Conservation (phyloP, 2,797 vertebrate species). For the Spea hammondii region DNA sequence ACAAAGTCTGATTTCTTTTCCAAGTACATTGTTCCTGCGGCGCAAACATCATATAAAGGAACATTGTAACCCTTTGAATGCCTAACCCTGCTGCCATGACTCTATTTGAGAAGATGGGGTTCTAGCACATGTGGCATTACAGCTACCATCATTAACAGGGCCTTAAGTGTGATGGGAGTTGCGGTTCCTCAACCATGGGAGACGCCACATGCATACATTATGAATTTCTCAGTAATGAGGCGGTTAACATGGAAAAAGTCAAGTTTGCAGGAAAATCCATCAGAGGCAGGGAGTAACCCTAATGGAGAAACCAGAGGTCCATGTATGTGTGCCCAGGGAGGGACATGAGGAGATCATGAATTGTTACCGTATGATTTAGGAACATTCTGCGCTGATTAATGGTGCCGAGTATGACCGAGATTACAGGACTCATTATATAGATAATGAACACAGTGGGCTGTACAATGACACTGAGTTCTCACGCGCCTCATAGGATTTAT, state of each 20-base stretch:
- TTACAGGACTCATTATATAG: too few relatives aligned
- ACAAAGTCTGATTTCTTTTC: too few relatives aligned
- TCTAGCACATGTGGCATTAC: too few relatives aligned
- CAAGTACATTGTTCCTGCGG: too few relatives aligned
- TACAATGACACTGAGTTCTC: not conserved
- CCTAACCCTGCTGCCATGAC: too few relatives aligned
- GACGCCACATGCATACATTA: not conserved
- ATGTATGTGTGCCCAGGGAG: constrained; percentile 6
- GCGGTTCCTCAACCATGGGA: too few relatives aligned
- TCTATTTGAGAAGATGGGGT: too few relatives aligned
- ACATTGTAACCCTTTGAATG: too few relatives aligned
- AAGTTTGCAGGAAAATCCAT: constrained; percentile 31
- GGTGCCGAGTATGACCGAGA: not conserved
- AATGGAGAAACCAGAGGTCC: constrained; percentile 34
- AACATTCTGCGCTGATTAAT: not conserved
- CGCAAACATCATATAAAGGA: too few relatives aligned
- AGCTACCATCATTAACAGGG: too few relatives aligned
- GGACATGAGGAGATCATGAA: not conserved
- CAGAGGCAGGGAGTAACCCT: constrained; percentile 38
- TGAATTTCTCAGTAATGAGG: not conserved
- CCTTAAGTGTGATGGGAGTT: too few relatives aligned
- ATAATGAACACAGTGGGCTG: not conserved
- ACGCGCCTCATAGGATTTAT: not conserved
- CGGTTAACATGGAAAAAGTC: constrained; percentile 22
- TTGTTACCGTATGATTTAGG: not conserved